These are phyloP conservation scores for Drosophila lacteicornis DNA, from an alignment of 1,140 invertebrate species.

Conservation along the genomic window DNA sequence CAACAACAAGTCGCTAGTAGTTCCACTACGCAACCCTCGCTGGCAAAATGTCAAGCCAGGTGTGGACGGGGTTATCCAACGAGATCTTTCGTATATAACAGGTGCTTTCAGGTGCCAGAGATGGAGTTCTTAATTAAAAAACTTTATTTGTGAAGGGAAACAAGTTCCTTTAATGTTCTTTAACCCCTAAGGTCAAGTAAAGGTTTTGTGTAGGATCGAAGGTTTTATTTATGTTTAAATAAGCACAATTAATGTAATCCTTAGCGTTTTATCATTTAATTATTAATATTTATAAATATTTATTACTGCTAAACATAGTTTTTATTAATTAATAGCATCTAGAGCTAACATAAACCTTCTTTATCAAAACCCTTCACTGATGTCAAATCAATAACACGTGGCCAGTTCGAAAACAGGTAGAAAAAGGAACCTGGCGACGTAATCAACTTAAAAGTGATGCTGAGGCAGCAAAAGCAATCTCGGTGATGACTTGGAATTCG, in stretches of 20 bases:
- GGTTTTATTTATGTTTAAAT: not conserved
- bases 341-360: too few species aligned
- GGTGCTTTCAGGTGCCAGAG: conserved; percentile 32
- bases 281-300: not conserved
- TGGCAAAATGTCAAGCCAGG: conserved; percentile 74
- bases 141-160: not conserved
- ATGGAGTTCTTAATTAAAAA: not conserved
- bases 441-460: conserved; percentile 41
- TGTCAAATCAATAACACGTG: not conserved
- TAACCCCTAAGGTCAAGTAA: not conserved
- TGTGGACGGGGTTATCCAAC: conserved; percentile 30
- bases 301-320: not conserved
- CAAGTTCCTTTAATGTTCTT: not conserved
- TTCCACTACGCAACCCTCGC: conserved; percentile 65
- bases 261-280: too few species aligned
- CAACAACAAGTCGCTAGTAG: conserved; percentile 36
- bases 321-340: not conserved
- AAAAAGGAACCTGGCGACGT: conserved; percentile 22
- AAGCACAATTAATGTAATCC: not conserved
- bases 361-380: not conserved
- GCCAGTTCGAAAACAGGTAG: not conserved
- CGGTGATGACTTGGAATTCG: conserved; percentile 27
- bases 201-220: not conserved
- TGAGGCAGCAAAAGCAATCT: conserved; percentile 61
- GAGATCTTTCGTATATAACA: conserved; percentile 37